phyloP scores from a whole-genome alignment of 2,797 vertebrate genomes.

The Parauchenoglanis punctatus region DNA sequence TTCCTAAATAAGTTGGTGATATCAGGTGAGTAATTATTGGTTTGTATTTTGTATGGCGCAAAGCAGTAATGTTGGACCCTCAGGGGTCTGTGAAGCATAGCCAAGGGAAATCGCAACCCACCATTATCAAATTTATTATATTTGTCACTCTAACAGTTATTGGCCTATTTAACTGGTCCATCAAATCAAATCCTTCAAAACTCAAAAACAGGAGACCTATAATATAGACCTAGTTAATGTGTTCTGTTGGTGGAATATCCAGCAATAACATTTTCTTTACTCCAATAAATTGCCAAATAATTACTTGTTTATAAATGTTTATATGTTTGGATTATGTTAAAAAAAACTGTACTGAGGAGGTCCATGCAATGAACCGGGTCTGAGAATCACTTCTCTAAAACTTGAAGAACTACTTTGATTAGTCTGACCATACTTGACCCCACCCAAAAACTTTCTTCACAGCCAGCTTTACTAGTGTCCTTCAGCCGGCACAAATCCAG shows the following conservation, averaged over 20 bases:
- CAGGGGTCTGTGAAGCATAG: neutral
- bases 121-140: neutral
- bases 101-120: neutral
- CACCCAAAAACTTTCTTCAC: constrained; percentile 27
- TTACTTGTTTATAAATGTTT: neutral
- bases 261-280: neutral
- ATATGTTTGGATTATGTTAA: neutral
- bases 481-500: constrained; percentile 45
- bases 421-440: constrained; percentile 6
- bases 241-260: neutral
- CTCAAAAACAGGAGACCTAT: too few relatives aligned
- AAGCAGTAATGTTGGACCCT: neutral
- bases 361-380: neutral
- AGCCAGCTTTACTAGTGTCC: constrained; percentile 41
- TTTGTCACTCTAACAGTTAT: neutral
- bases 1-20: neutral
- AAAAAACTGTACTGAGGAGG: neutral
- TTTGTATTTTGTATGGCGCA: neutral
- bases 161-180: neutral
- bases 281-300: neutral
- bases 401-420: neutral
- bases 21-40: neutral
- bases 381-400: neutral
- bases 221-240: neutral
- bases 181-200: neutral